Evolutionary conservation across 1,140 invertebrate species (phyloP).

Genomic region (Lamellibrachia luymesi): DNA sequence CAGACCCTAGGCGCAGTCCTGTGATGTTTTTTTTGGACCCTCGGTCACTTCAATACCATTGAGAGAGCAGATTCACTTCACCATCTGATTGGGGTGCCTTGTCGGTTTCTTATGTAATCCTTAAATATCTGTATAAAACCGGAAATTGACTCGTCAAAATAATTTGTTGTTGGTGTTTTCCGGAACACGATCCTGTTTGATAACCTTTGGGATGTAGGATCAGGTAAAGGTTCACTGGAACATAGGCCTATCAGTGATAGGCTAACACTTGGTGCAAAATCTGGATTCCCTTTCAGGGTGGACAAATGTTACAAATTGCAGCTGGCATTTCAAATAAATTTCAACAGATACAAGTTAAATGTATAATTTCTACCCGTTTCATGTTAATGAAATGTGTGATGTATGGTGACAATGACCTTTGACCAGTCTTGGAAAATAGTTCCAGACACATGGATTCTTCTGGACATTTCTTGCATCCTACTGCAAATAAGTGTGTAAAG

Average conservation of each 20-base stretch:
- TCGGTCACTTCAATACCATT: too few species aligned
- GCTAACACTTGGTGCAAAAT: neutral
- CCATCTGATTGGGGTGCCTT: too few species aligned
- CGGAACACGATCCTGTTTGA: too few species aligned
- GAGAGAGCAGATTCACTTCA: too few species aligned
- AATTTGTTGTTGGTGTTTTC: too few species aligned
- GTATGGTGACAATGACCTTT: neutral
- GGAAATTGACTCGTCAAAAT: too few species aligned
- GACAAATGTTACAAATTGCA: neutral
- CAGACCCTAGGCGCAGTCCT: too few species aligned
- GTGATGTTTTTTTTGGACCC: neutral
- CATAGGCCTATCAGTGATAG: neutral
- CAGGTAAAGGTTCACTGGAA: neutral
- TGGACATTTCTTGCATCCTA: neutral
- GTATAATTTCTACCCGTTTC: neutral
- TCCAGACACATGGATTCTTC: neutral
- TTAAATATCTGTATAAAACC: too few species aligned
- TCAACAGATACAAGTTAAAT: neutral
- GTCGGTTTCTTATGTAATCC: too few species aligned
- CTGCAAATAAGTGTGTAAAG: neutral
- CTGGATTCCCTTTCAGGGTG: neutral
- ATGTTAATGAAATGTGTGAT: neutral
- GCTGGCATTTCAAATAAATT: neutral
- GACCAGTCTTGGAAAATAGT: too few species aligned
- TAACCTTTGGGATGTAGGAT: too few species aligned